Conservation (phyloP, 1,140 invertebrate genomes). For the Centruroides vittatus region DNA sequence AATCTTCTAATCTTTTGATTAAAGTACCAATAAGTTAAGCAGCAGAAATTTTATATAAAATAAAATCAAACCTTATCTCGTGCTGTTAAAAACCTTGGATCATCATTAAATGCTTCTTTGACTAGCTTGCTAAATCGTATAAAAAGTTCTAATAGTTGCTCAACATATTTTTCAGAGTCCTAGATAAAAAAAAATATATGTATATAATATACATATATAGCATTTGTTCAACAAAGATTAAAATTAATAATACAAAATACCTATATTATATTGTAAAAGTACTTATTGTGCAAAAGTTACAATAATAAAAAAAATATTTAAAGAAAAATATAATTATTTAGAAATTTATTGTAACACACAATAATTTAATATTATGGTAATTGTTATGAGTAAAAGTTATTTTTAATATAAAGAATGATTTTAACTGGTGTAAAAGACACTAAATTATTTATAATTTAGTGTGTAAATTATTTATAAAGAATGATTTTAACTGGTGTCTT, state of each 20-base stretch:
- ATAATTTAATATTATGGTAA: no score
- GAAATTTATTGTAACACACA: no score
- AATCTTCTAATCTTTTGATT: neutral
- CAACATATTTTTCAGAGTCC: slow-evolving; percentile 98
- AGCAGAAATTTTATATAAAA: no score
- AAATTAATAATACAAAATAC: neutral
- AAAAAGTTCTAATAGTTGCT: slow-evolving; percentile 84
- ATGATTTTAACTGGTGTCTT: no score
- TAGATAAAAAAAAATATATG: slow-evolving; percentile 25
- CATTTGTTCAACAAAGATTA: neutral
- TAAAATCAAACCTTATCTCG: slow-evolving; percentile 59
- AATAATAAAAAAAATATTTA: no score
- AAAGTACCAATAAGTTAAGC: neutral
- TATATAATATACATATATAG: slow-evolving; percentile 1
- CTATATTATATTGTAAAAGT: neutral
- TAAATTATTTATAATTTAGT: no score
- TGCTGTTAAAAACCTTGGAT: slow-evolving; percentile 92
- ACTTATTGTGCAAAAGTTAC: no score
- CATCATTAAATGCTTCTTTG: slow-evolving; percentile 88
- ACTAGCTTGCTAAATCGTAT: slow-evolving; percentile 82
- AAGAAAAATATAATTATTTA: no score
- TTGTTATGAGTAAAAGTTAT: no score
- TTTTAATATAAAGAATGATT: no score
- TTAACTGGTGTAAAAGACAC: no score
- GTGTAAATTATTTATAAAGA: no score